These are phyloP conservation scores for Falco novaeseelandiae DNA, from an alignment of 2,797 vertebrate species.

Conservation along the genomic window DNA sequence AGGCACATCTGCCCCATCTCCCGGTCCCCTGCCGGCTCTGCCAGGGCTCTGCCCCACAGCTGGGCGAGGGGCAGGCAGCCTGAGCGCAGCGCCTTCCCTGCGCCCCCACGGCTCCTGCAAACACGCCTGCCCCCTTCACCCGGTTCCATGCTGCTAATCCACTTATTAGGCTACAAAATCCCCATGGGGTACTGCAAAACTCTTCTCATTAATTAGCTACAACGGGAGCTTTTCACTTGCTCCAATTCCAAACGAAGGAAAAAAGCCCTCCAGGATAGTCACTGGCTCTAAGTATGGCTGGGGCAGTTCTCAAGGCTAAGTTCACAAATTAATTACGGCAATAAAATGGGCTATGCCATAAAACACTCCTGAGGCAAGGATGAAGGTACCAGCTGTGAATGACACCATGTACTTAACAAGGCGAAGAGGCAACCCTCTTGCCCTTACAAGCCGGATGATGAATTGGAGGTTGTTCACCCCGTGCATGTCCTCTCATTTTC, in stretches of 20 bases:
- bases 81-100: fast-evolving
- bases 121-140: background rate
- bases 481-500: background rate
- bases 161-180: background rate
- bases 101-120: background rate
- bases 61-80: background rate
- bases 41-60: background rate
- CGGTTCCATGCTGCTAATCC: background rate
- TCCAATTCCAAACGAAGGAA: background rate
- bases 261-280: background rate
- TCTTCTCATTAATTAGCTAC: constrained; percentile 16
- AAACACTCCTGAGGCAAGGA: background rate
- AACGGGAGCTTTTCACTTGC: background rate
- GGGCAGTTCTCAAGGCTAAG: constrained; percentile 33
- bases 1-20: no score
- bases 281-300: background rate
- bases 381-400: constrained; percentile 27
- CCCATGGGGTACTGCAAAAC: background rate
- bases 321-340: constrained; percentile 58
- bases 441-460: background rate
- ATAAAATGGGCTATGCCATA: constrained; percentile 23
- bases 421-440: background rate
- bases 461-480: background rate
- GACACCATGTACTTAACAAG: background rate
- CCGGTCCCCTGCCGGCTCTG: background rate